These are phyloP conservation scores for Cybosia mesomella DNA, from an alignment of 2,888 invertebrate species.

Conservation along the genomic window DNA sequence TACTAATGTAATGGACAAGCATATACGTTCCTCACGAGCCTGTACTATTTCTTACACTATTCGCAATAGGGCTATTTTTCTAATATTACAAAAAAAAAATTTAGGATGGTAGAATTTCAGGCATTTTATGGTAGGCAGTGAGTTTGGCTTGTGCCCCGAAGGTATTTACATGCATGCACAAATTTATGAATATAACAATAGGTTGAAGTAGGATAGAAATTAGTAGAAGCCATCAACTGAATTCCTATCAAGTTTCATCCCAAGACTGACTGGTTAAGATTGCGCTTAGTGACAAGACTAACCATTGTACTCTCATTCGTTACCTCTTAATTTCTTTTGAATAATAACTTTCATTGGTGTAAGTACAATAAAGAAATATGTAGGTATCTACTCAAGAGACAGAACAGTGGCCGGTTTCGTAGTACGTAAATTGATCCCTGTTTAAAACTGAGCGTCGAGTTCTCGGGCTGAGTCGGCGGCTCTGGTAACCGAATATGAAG, in stretches of 20 bases:
- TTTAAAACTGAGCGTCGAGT: slow-evolving; percentile 51
- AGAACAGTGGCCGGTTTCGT: slow-evolving; percentile 38
- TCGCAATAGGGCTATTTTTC: too few species aligned
- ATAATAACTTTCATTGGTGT: not conserved
- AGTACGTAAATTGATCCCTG: slow-evolving; percentile 62
- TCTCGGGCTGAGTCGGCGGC: slow-evolving; percentile 69
- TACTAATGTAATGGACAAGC: too few species aligned
- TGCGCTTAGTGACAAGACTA: not conserved
- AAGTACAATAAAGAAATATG: not conserved
- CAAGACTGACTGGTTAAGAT: not conserved
- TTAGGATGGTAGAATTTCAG: too few species aligned
- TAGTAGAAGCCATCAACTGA: not conserved
- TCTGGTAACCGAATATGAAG: slow-evolving; percentile 77
- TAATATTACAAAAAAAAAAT: too few species aligned
- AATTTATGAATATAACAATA: too few species aligned
- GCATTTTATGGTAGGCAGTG: too few species aligned
- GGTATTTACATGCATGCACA: too few species aligned
- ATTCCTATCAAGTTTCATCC: not conserved
- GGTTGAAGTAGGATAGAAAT: too few species aligned
- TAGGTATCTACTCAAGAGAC: slow-evolving; percentile 23
- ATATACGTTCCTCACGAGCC: too few species aligned
- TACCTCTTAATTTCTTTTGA: not conserved
- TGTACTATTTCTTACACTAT: too few species aligned
- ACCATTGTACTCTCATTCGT: not conserved
- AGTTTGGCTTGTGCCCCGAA: too few species aligned